Percentiles rank a stretch among this genome's conserved stretches.
phyloP scores from a whole-genome alignment of 1,140 invertebrate species.

The Drosophila nigromelanica region DNA sequence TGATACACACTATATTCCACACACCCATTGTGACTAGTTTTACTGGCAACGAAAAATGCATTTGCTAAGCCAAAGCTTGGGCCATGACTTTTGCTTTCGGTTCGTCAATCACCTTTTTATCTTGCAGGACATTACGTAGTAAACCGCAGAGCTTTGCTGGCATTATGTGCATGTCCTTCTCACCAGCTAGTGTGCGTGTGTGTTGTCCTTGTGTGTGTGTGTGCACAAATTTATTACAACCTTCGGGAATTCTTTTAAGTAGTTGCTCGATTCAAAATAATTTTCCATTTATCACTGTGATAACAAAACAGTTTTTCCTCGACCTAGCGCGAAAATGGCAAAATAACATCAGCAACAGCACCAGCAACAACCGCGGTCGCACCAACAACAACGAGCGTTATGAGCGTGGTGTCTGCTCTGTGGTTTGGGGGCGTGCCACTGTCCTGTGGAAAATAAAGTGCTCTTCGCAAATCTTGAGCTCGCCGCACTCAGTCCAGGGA shows the following conservation, averaged over 20 bases:
- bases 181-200: constrained; percentile 8
- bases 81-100: constrained; percentile 79
- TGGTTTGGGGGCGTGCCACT: constrained; percentile 55
- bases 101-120: constrained; percentile 81
- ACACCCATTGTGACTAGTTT: constrained; percentile 5
- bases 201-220: constrained; percentile 25
- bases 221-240: constrained; percentile 77
- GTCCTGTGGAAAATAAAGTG: constrained; percentile 72
- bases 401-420: constrained; percentile 46
- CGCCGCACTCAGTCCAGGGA: constrained; percentile 49
- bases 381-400: constrained; percentile 46
- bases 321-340: constrained; percentile 72
- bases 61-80: constrained; percentile 70
- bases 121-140: constrained; percentile 73
- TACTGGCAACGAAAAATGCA: constrained; percentile 63
- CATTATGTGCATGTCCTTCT: constrained; percentile 60
- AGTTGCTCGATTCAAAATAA: constrained; percentile 83
- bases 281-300: constrained; percentile 83
- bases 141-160: constrained; percentile 54
- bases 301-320: constrained; percentile 77
- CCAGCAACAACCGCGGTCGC: constrained; percentile 7
- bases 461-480: constrained; percentile 70
- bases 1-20: constrained; percentile 1
- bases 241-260: constrained; percentile 83
- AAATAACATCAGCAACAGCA: constrained; percentile 66